A percentile compares a stretch with the other conserved stretches of the same genome.
phyloP scores from a whole-genome alignment of 1,140 invertebrate genomes.

The Elymnias hypermnestra region DNA sequence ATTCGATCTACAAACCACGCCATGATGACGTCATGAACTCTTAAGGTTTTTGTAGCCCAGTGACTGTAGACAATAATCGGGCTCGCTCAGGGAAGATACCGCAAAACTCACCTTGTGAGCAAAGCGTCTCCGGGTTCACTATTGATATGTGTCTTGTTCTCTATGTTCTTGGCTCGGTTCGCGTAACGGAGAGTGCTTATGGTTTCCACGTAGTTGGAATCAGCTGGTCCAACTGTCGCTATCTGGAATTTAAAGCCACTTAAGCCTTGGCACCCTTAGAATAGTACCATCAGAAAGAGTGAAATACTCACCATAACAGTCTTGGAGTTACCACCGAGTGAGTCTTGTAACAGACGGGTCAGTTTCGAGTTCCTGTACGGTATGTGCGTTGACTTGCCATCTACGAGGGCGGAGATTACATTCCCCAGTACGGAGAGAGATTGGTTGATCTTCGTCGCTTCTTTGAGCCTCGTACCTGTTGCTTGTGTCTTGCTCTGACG shows the following conservation, averaged over 20 bases:
- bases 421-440: constrained; percentile 95
- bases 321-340: constrained; percentile 96
- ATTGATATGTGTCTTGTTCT: constrained; percentile 97
- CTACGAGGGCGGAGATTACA: constrained; percentile 95
- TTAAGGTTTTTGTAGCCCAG: too few species aligned
- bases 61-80: too few species aligned
- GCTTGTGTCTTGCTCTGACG: constrained; percentile 95
- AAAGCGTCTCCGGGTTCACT: constrained; percentile 99
- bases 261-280: too few species aligned
- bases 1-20: too few species aligned
- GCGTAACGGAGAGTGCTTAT: constrained; percentile 98
- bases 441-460: constrained; percentile 97
- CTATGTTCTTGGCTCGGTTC: constrained; percentile 97
- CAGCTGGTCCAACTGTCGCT: constrained; percentile 96
- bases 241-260: constrained; percentile 72
- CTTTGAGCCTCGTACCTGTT: constrained; percentile 90
- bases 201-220: constrained; percentile 98
- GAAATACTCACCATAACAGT: constrained; percentile 90
- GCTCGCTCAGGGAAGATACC: too few species aligned
- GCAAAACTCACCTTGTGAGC: constrained; percentile 80
- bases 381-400: constrained; percentile 95
- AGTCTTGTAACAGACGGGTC: constrained; percentile 94
- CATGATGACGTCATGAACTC: too few species aligned
- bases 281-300: too few species aligned
- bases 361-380: constrained; percentile 97